Percentiles rank a stretch among this genome's conserved stretches.
Evolutionary conservation across 1,140 invertebrate species (phyloP).

Genomic region (Zaprionus ghesquierei): DNA sequence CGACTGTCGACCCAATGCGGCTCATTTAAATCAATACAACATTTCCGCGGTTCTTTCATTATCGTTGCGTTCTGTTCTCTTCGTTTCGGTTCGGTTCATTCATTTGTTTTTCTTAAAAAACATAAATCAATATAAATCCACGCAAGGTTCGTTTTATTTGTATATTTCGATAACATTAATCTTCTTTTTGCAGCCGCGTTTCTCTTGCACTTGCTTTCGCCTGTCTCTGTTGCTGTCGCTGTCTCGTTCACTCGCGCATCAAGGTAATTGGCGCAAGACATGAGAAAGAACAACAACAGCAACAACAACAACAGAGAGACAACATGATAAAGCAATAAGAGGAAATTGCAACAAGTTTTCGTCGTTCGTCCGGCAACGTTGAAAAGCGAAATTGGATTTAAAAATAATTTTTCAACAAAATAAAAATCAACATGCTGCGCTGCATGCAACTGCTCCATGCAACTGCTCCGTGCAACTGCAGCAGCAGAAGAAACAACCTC

Average conservation of each 20-base stretch:
- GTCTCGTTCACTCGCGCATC: background rate
- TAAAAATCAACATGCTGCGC: conserved; percentile 56
- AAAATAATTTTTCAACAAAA: conserved; percentile 71
- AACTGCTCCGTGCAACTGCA: background rate
- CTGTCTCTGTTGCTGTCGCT: background rate
- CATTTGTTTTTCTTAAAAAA: conserved; percentile 14
- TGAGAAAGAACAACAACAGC: conserved; percentile 26
- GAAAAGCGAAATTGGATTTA: conserved; percentile 69
- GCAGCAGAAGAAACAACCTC: conserved; percentile 36
- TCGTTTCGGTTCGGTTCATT: background rate
- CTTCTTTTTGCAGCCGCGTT: conserved; percentile 5
- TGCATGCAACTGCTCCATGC: background rate
- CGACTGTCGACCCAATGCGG: background rate
- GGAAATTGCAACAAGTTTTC: conserved; percentile 78
- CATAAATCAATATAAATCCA: conserved; percentile 54
- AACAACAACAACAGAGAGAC: conserved; percentile 21
- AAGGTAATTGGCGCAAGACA: conserved; percentile 29
- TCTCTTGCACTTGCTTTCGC: no score
- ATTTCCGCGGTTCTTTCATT: conserved; percentile 36
- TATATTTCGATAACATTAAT: conserved; percentile 42
- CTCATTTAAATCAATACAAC: conserved; percentile 60
- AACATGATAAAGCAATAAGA: conserved; percentile 76
- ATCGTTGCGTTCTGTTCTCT: conserved; percentile 15
- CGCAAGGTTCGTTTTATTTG: conserved; percentile 25
- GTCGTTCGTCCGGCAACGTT: conserved; percentile 25